These are phyloP conservation scores for Boulengerochromis microlepis DNA, from an alignment of 2,113 vertebrate genomes.

Conservation along the genomic window DNA sequence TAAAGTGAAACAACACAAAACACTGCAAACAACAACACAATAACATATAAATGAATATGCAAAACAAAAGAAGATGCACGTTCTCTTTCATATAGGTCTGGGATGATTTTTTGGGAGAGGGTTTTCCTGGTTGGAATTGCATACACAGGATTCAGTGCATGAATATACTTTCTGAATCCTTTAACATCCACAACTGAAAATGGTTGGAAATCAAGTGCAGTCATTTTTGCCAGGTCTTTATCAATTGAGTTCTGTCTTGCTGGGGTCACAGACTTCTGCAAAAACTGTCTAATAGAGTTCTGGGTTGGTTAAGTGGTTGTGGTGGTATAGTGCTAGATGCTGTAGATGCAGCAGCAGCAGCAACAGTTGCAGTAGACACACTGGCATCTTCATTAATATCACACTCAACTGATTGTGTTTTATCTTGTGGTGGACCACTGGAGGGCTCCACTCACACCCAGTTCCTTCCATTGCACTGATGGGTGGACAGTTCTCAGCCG, in stretches of 20 bases:
- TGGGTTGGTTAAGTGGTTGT: background rate
- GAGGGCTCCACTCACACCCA: background rate
- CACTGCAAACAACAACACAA: background rate
- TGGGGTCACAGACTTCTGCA: background rate
- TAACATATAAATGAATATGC: background rate
- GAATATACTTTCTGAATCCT: background rate
- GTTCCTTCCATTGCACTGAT: background rate
- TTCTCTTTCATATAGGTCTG: background rate
- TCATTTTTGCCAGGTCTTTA: rapidly evolving
- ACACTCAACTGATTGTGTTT: background rate
- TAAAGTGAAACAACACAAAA: background rate
- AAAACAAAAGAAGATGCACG: rapidly evolving
- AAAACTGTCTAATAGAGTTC: background rate
- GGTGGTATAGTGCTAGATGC: background rate
- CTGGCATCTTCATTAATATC: background rate
- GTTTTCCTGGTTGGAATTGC: background rate
- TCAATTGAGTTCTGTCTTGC: background rate
- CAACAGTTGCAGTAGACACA: background rate
- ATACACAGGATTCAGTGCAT: background rate
- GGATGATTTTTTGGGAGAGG: background rate
- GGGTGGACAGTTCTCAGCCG: background rate
- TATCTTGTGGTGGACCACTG: background rate
- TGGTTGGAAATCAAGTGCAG: background rate
- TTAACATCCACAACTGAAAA: background rate
- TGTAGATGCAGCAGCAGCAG: background rate